Evolutionary conservation across 2,797 vertebrate species (phyloP).

Genomic region (Australoheros facetus): DNA sequence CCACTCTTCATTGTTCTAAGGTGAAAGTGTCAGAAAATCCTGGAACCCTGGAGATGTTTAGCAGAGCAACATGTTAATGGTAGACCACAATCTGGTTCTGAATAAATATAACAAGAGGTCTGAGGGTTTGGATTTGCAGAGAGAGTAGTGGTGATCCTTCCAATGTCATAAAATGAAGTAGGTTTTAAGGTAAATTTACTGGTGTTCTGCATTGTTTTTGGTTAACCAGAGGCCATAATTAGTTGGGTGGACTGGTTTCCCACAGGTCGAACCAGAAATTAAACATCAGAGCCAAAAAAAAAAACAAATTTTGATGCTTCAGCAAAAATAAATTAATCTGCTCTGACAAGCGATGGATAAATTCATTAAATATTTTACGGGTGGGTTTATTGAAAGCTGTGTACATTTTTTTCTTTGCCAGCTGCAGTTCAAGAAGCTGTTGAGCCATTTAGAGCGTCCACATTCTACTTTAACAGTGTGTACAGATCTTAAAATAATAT

Average conservation of each 20-base stretch:
- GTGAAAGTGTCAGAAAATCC: neutral
- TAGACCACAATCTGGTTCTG: neutral
- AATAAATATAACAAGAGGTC: neutral
- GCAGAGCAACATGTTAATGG: neutral
- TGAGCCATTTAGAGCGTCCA: neutral
- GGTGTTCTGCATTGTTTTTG: constrained; percentile 31
- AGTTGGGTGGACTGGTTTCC: constrained; percentile 27
- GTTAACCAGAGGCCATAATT: constrained; percentile 53
- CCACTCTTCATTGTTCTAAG: neutral
- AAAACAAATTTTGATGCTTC: constrained; percentile 11
- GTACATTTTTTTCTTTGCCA: neutral
- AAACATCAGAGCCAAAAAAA: constrained; percentile 16
- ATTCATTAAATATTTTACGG: neutral
- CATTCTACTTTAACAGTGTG: neutral
- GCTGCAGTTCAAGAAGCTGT: neutral
- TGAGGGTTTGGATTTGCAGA: neutral
- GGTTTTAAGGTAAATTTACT: constrained; percentile 28
- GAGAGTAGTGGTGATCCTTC: neutral
- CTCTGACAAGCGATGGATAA: neutral
- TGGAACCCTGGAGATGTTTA: neutral
- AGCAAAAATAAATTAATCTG: constrained; percentile 21
- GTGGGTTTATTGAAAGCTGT: neutral
- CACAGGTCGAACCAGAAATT: constrained; percentile 41
- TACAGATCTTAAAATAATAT: neutral
- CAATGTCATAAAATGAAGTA: neutral